phyloP scores from a whole-genome alignment of 2,113 vertebrate genomes.

The Colaptes auratus region DNA sequence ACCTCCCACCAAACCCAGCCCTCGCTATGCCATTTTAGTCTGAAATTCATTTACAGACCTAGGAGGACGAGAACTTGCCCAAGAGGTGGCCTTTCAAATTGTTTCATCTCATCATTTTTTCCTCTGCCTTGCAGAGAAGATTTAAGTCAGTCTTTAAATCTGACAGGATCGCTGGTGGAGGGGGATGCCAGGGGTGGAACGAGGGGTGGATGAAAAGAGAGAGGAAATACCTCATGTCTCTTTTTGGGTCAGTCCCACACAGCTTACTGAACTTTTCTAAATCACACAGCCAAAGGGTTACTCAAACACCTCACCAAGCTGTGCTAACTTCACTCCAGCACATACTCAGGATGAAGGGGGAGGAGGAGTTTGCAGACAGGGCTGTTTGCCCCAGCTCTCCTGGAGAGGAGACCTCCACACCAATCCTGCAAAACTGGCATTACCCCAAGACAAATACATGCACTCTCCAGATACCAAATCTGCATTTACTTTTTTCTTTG shows the following conservation, averaged over 20 bases:
- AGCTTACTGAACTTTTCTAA: background rate
- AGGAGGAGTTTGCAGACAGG: background rate
- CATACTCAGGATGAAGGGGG: rapidly evolving
- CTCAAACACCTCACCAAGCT: background rate
- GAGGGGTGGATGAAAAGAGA: background rate
- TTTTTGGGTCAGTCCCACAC: rapidly evolving
- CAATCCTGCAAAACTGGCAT: constrained; percentile 32
- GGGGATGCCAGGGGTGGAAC: background rate
- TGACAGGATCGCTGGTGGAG: background rate
- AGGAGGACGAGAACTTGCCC: background rate
- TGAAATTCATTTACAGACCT: background rate
- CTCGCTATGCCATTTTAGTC: background rate
- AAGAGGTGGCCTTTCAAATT: background rate
- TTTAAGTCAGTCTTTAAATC: background rate
- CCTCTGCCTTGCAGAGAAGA: background rate
- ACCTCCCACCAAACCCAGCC: background rate
- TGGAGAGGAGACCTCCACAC: background rate
- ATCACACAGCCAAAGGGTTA: background rate
- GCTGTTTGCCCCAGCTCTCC: background rate
- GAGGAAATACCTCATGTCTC: background rate
- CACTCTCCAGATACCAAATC: background rate
- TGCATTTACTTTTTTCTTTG: background rate
- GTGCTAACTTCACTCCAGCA: background rate
- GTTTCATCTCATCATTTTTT: background rate
- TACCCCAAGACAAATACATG: constrained; percentile 72